Percentiles rank a stretch among this genome's conserved stretches.
Conservation (phyloP, 2,113 vertebrate genomes). For the Eurypyga helias region DNA sequence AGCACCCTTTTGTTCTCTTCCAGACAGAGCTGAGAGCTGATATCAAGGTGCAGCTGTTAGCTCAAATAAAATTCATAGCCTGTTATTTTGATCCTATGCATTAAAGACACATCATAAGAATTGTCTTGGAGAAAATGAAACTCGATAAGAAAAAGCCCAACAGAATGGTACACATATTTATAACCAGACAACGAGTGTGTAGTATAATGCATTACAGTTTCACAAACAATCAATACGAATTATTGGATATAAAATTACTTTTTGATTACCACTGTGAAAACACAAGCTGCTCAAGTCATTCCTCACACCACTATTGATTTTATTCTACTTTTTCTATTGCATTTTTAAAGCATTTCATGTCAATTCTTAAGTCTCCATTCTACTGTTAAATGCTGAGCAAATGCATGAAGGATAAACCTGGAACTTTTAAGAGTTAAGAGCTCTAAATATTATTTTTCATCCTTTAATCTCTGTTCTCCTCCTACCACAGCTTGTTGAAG, state of each 20-base stretch:
- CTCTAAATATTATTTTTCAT: background rate
- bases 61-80: constrained; percentile 28
- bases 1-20: background rate
- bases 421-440: background rate
- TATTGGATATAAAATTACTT: constrained; percentile 93
- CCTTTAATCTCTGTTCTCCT: background rate
- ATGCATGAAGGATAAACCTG: background rate
- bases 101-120: constrained; percentile 44
- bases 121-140: constrained; percentile 60
- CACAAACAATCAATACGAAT: constrained; percentile 84
- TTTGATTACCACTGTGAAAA: constrained; percentile 88
- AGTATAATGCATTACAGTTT: constrained; percentile 73
- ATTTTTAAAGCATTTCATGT: constrained; percentile 71
- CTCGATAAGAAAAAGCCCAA: constrained; percentile 20
- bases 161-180: constrained; percentile 68
- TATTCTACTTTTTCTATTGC: constrained; percentile 55
- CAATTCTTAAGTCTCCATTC: constrained; percentile 63
- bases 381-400: constrained; percentile 52
- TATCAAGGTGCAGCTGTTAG: background rate
- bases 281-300: constrained; percentile 79
- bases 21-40: background rate
- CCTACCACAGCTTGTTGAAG: background rate
- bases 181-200: constrained; percentile 66
- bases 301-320: constrained; percentile 86
- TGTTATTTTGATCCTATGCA: background rate